These are phyloP conservation scores for Rostratula benghalensis DNA, from an alignment of 2,113 vertebrate genomes.

Conservation along the genomic window DNA sequence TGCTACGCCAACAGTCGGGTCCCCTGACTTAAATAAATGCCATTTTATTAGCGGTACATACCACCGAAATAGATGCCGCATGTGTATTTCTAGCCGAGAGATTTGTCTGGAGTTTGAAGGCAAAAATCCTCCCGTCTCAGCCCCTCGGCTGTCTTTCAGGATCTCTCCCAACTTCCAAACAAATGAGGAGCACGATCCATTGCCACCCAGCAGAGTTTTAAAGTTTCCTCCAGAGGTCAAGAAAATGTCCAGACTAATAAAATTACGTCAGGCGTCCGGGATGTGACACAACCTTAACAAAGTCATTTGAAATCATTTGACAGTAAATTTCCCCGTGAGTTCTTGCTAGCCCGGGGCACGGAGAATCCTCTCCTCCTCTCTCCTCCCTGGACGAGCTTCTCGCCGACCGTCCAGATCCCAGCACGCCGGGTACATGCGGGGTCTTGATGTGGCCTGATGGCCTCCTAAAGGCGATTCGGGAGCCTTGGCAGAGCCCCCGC, in stretches of 20 bases:
- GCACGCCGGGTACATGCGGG: background rate
- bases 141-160: background rate
- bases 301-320: constrained; percentile 82
- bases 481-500: constrained; percentile 63
- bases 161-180: background rate
- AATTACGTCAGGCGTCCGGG: constrained; percentile 71
- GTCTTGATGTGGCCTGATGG: constrained; percentile 70
- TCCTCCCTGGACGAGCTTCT: constrained; percentile 55
- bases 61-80: background rate
- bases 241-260: constrained; percentile 77
- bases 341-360: constrained; percentile 67
- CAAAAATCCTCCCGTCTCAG: background rate
- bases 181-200: background rate
- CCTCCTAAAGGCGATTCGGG: constrained; percentile 80
- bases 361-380: constrained; percentile 63
- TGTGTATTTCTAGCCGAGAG: background rate
- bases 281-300: constrained; percentile 77
- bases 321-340: constrained; percentile 77
- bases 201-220: constrained; percentile 54
- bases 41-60: background rate
- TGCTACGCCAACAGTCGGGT: background rate
- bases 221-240: constrained; percentile 71
- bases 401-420: constrained; percentile 56
- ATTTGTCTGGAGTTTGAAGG: background rate
- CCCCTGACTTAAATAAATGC: background rate